phyloP scores from a whole-genome alignment of 1,140 invertebrate species.

The Drosophila asahinai region DNA sequence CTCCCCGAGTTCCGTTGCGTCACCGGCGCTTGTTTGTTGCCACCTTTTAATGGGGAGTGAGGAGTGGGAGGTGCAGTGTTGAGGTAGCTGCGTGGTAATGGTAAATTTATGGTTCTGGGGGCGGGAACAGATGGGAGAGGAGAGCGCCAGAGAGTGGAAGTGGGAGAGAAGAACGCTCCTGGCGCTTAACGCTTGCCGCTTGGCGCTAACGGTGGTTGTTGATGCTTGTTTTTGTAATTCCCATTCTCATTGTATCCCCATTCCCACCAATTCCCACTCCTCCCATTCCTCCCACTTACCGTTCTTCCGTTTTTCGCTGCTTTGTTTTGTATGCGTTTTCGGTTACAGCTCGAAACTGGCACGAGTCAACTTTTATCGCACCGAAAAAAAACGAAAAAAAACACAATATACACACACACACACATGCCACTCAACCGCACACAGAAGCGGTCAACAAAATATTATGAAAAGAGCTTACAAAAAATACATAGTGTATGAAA shows the following conservation, averaged over 20 bases:
- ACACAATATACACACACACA: slow-evolving; percentile 44
- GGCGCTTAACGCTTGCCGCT: slow-evolving; percentile 23
- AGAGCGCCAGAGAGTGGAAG: not conserved
- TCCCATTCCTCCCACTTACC: not conserved
- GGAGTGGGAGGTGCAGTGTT: slow-evolving; percentile 46
- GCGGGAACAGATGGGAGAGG: slow-evolving; percentile 22
- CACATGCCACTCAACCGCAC: slow-evolving; percentile 7
- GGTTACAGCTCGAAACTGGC: slow-evolving; percentile 74
- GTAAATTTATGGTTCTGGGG: slow-evolving; percentile 69
- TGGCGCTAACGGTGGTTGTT: slow-evolving; percentile 66
- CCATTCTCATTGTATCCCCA: slow-evolving; percentile 59
- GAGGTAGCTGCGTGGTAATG: slow-evolving; percentile 70
- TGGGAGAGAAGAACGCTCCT: slow-evolving; percentile 21
- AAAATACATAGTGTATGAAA: not conserved
- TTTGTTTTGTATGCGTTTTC: slow-evolving; percentile 59
- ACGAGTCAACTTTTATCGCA: slow-evolving; percentile 77
- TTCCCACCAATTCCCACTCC: slow-evolving; percentile 17
- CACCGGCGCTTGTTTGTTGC: slow-evolving; percentile 58
- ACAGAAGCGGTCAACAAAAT: slow-evolving; percentile 17
- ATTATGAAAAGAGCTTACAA: slow-evolving; percentile 11
- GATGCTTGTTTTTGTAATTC: slow-evolving; percentile 76
- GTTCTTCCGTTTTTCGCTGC: slow-evolving; percentile 16
- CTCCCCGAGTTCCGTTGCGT: slow-evolving; percentile 73
- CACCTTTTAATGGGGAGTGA: slow-evolving; percentile 29
- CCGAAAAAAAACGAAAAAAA: slow-evolving; percentile 12